phyloP scores from a whole-genome alignment of 2,113 vertebrate species.

The Condylura cristata region DNA sequence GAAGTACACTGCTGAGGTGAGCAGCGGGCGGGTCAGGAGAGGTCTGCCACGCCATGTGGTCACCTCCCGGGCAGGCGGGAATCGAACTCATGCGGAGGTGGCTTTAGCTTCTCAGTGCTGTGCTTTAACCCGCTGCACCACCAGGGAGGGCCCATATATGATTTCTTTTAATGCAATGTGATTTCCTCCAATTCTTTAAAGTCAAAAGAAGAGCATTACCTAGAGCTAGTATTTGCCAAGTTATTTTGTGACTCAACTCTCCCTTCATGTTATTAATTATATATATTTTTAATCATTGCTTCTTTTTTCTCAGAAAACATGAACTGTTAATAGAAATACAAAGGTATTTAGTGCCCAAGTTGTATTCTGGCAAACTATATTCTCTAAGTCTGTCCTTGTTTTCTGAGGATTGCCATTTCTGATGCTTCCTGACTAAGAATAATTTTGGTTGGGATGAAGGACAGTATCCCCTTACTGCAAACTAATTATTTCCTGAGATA shows the following conservation, averaged over 20 bases:
- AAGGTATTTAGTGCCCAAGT: neutral
- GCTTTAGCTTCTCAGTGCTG: too few species aligned
- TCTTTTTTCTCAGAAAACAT: neutral
- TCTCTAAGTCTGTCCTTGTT: neutral
- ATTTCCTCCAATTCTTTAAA: neutral
- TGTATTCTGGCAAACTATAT: neutral
- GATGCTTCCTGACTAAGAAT: neutral
- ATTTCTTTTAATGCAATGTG: neutral
- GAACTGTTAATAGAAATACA: neutral
- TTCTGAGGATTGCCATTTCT: neutral
- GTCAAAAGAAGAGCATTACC: neutral
- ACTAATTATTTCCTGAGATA: neutral
- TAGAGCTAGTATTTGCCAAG: neutral
- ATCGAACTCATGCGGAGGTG: too few species aligned
- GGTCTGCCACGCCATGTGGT: too few species aligned
- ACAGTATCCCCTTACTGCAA: neutral
- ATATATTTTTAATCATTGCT: too few species aligned
- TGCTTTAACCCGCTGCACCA: too few species aligned
- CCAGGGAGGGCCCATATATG: too few species aligned
- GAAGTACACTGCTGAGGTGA: too few species aligned
- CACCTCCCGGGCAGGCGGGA: too few species aligned
- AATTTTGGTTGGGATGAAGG: neutral
- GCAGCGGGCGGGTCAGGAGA: too few species aligned
- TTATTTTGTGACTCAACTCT: neutral
- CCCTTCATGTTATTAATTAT: neutral